Base-by-base conservation (phyloP, 1,140 invertebrate genomes). In the Eupristina koningsbergeri region DNA sequence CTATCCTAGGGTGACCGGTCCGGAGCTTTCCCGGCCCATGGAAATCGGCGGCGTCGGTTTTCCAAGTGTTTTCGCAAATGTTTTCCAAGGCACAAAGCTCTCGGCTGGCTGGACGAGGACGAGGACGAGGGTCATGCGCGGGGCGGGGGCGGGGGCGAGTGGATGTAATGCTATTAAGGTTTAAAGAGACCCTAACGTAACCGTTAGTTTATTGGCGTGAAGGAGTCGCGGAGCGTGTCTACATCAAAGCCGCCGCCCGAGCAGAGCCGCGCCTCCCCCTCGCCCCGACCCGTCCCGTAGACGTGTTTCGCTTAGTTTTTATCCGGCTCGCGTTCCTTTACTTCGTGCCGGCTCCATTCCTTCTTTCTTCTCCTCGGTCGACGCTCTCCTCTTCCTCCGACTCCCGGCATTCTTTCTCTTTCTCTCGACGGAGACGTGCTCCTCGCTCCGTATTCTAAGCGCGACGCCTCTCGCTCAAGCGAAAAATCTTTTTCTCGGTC, bases 141-240 rank as follows among this genome's bases (percentile, higher is more conserved):
- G 71, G 8, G 36, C 15, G 34, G 85, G 86, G 64, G 84, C 87
- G 89, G 89, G 86, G 88, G 87, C 87, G 89, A 91, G 13, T 29
- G 41, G 45, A 34, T 75, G 47, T 90, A 91, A 91, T 90, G 88
- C 89, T 87, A 91, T 90, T 90, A 90, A 89, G 87, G 89, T 87
- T 89, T 89, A 89, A 89, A 90, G 89, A 89, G 89, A 74, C 87
- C 88, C 89, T 88, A 89, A 89, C 89, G 87, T 89, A 90, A 90
- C 89, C 90, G 89, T 91, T 90, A 90, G 90, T 91, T 91, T 91
- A 91, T 91, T 90, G 90, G 90, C 90, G 90, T 91, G 90, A 91
- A 91, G 89, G 90, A 91, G 90, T 90, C 89, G 87, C 86, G 86
- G 84, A 91, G 90, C 90, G 90, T 90, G 89, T 89, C 89, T 90